Conservation (phyloP, 2,797 vertebrate species). For the Urocyon cinereoargenteus region DNA sequence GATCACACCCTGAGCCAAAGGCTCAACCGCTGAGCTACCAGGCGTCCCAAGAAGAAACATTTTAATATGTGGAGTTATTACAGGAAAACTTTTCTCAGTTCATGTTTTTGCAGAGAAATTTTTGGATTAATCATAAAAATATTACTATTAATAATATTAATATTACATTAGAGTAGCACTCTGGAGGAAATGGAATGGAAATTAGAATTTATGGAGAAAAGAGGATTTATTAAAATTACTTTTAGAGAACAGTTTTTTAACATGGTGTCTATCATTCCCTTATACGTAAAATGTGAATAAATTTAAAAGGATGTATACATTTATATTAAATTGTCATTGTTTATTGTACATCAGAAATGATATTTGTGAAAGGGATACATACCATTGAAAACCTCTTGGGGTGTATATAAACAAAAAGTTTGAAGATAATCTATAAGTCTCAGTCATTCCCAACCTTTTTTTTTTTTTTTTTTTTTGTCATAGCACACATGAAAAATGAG, state of each 20-base stretch:
- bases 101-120: not conserved
- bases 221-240: not conserved
- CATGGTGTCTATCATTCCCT: not conserved
- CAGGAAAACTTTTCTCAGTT: not conserved
- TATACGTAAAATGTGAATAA: not conserved
- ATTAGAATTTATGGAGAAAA: constrained; percentile 12
- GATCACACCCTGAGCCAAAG: too few relatives aligned
- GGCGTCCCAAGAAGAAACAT: not conserved
- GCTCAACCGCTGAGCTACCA: too few relatives aligned
- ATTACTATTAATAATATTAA: too few relatives aligned
- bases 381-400: not conserved
- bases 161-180: constrained; percentile 14
- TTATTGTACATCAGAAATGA: not conserved
- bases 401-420: not conserved
- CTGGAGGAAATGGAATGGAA: constrained; percentile 6
- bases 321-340: not conserved
- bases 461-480: not conserved
- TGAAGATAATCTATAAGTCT: not conserved
- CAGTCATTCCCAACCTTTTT: not conserved
- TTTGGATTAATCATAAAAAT: not conserved
- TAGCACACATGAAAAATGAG: not conserved
- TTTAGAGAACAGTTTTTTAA: not conserved
- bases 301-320: not conserved
- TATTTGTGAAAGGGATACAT: not conserved
- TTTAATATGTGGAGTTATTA: not conserved